Conservation (phyloP, 2,113 vertebrate genomes). For the Spermophilus dauricus region DNA sequence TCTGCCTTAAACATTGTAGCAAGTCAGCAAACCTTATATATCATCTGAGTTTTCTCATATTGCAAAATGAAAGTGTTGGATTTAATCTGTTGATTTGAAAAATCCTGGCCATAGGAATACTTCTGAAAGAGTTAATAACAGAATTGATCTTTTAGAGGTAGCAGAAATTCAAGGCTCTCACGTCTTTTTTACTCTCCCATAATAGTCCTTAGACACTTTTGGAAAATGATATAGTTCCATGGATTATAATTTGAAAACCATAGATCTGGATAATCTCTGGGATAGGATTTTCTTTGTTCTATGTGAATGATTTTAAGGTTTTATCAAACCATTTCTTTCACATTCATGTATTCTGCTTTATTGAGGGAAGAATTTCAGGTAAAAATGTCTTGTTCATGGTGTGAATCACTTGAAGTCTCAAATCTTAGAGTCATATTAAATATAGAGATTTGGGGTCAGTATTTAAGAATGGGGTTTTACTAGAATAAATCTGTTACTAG, state of each 20-base stretch:
- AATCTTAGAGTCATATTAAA: neutral
- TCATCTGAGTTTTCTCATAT: neutral
- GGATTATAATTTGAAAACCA: conserved; percentile 49
- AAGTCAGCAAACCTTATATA: neutral
- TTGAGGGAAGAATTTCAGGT: neutral
- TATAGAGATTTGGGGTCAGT: neutral
- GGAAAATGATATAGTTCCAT: neutral
- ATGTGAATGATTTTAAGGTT: neutral
- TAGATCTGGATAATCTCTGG: neutral
- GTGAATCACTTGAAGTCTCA: neutral
- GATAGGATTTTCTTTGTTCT: neutral
- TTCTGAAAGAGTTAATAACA: conserved; percentile 15
- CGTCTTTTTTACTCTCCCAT: neutral
- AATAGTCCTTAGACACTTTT: neutral
- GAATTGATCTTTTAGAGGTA: neutral
- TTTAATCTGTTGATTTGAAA: neutral
- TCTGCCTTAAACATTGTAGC: neutral
- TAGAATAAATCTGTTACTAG: neutral
- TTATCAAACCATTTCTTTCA: conserved; percentile 37
- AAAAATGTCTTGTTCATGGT: neutral
- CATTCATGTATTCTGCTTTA: conserved; percentile 19
- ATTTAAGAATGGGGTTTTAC: conserved; percentile 38
- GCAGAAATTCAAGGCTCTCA: neutral
- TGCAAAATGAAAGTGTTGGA: neutral
- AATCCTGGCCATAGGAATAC: neutral